These are phyloP conservation scores for Apamea anceps DNA, from an alignment of 2,888 invertebrate genomes.

Conservation along the genomic window DNA sequence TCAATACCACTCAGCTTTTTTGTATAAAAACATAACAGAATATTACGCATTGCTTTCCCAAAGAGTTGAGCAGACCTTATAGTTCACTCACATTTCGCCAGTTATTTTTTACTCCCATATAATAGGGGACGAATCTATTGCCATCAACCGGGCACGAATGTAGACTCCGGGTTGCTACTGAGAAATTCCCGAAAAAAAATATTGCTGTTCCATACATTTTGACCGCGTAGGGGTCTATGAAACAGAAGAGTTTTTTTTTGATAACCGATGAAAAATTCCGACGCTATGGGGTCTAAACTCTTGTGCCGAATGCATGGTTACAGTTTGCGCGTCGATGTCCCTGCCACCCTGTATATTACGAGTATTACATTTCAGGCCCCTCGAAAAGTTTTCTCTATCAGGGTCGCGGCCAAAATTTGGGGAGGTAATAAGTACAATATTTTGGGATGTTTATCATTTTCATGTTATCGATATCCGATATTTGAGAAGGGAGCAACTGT, in stretches of 20 bases:
- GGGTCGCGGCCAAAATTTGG: background rate
- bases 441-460: constrained; percentile 7
- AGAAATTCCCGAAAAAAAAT: too few species aligned
- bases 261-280: too few species aligned
- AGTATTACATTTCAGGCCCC: background rate
- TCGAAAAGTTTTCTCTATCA: background rate
- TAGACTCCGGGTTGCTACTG: background rate
- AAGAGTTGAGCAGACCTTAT: background rate
- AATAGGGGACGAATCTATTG: background rate
- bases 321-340: too few species aligned
- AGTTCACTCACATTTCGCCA: background rate
- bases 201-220: too few species aligned
- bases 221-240: too few species aligned
- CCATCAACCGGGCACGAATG: background rate
- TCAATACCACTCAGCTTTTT: constrained; percentile 20
- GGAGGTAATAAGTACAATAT: constrained; percentile 10
- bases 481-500: constrained; percentile 1
- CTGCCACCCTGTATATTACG: too few species aligned
- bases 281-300: too few species aligned
- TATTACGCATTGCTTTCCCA: background rate
- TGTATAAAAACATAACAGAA: background rate
- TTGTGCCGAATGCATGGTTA: too few species aligned
- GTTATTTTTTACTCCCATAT: background rate
- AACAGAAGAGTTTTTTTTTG: too few species aligned
- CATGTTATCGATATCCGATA: constrained; percentile 12